phyloP scores from a whole-genome alignment of 1,140 invertebrate species.

The Ips typographus region DNA sequence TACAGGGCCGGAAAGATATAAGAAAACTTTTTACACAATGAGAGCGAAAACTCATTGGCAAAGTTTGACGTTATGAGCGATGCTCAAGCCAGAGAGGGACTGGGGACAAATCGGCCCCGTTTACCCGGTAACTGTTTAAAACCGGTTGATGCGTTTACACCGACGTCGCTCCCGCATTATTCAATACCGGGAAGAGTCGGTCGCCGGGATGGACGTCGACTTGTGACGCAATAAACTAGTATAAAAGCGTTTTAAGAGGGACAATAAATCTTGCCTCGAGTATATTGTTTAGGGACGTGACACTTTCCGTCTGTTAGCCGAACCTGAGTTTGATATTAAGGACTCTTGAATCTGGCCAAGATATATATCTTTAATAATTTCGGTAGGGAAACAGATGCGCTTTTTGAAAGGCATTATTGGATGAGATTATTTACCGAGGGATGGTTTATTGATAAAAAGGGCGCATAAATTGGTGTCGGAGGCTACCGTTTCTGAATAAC shows the following conservation, averaged over 20 bases:
- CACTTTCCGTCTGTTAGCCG: constrained; percentile 24
- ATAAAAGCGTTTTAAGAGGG: constrained; percentile 25
- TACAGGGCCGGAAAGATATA: too few species aligned
- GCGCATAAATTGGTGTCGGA: neutral
- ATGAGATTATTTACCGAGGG: neutral
- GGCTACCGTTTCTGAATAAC: too few species aligned
- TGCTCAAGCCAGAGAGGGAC: too few species aligned
- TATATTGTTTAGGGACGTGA: constrained; percentile 28
- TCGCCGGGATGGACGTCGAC: constrained; percentile 7
- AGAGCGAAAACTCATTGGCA: too few species aligned
- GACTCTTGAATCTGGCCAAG: constrained; percentile 23
- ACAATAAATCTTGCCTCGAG: constrained; percentile 23
- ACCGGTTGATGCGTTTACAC: too few species aligned
- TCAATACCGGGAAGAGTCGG: too few species aligned
- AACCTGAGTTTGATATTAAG: constrained; percentile 29
- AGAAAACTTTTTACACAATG: too few species aligned
- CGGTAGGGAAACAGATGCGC: constrained; percentile 14
- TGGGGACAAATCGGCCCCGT: too few species aligned
- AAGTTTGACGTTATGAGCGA: too few species aligned
- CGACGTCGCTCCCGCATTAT: too few species aligned
- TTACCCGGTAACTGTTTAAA: too few species aligned
- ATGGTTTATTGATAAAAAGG: neutral
- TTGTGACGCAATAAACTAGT: constrained; percentile 22
- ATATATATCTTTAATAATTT: constrained; percentile 27
- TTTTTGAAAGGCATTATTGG: constrained; percentile 10